Evolutionary conservation across 37 sponge, comb jelly and placozoan species (phyloP).

Genomic region (Corticium candelabrum): DNA sequence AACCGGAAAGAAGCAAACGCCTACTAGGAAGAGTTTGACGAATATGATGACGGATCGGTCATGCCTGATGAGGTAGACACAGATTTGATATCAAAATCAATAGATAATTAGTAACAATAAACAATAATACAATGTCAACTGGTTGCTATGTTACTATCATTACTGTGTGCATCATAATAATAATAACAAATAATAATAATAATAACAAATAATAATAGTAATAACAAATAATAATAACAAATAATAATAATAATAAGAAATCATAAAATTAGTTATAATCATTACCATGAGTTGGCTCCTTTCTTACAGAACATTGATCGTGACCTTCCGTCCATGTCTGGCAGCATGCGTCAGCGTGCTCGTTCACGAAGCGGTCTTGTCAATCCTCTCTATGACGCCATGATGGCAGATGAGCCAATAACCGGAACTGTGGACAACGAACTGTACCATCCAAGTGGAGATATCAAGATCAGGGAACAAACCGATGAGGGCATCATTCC

Average conservation of each 20-base stretch:
- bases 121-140: no score
- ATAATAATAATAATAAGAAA: no score
- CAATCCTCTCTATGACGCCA: slow-evolving; percentile 5
- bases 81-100: no score
- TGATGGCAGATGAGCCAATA: neutral
- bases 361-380: neutral
- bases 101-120: no score
- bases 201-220: no score
- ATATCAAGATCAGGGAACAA: neutral
- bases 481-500: neutral
- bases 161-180: no score
- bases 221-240: no score
- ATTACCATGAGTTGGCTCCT: no score
- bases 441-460: neutral
- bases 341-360: neutral
- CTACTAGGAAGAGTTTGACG: neutral
- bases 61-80: neutral
- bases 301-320: neutral
- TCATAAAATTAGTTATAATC: no score
- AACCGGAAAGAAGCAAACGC: neutral
- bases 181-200: no score
- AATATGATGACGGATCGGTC: neutral
- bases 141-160: no score
- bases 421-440: neutral
- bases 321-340: neutral